Evolutionary conservation across 2,888 invertebrate species (phyloP).

Genomic region (Notodonta ziczac): DNA sequence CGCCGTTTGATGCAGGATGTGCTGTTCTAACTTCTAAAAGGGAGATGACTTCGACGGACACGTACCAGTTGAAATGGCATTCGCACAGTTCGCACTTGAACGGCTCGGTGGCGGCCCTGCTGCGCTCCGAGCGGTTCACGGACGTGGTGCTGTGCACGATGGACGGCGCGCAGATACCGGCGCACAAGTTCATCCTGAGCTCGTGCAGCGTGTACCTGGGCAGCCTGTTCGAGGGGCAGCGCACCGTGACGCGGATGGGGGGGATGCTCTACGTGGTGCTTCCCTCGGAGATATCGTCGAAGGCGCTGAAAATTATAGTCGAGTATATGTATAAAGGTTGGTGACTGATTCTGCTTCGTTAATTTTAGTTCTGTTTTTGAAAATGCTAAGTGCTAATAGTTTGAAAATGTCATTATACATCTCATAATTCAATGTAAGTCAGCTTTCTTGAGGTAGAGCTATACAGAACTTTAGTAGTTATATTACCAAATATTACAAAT

Average conservation of each 20-base stretch:
- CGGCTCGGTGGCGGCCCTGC: constrained; percentile 90
- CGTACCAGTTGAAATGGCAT: constrained; percentile 95
- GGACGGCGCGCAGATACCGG: constrained; percentile 92
- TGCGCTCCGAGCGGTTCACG: constrained; percentile 91
- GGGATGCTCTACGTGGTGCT: constrained; percentile 88
- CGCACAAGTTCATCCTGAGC: constrained; percentile 93
- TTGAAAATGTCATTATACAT: too few species aligned
- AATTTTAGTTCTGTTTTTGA: too few species aligned
- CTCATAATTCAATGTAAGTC: too few species aligned
- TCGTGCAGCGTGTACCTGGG: constrained; percentile 88
- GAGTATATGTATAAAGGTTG: constrained; percentile 93
- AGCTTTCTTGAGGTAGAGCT: too few species aligned
- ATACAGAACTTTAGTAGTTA: too few species aligned
- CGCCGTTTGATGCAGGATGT: background rate
- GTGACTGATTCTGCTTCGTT: constrained; percentile 7
- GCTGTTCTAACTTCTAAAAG: constrained; percentile 23
- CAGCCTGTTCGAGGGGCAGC: constrained; percentile 76
- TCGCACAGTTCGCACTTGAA: constrained; percentile 93
- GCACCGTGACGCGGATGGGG: constrained; percentile 74
- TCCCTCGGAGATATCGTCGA: constrained; percentile 92
- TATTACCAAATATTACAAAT: too few species aligned
- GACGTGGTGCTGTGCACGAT: constrained; percentile 92
- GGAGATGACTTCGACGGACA: constrained; percentile 86
- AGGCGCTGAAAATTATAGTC: constrained; percentile 91
- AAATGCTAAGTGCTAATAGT: too few species aligned